These are phyloP conservation scores for Zhuqinia jingwanae DNA, from an alignment of 2,888 invertebrate species.

Conservation along the genomic window DNA sequence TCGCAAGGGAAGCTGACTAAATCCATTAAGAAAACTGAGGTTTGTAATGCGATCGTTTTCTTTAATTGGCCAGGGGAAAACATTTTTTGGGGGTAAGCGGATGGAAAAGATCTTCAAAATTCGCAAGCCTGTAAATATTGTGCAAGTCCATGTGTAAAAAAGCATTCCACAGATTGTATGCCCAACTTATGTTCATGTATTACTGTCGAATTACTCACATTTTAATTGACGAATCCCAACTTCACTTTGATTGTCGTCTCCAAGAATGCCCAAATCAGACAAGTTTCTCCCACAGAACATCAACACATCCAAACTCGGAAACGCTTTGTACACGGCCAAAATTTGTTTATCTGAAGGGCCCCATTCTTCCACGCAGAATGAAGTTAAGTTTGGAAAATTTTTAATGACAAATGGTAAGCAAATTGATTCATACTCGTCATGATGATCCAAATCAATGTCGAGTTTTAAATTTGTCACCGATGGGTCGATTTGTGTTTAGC, in stretches of 20 bases:
- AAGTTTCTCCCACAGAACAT: constrained; percentile 66
- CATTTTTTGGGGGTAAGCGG: constrained; percentile 62
- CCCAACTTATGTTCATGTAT: not conserved
- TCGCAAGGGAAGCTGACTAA: constrained; percentile 43
- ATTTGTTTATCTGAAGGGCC: constrained; percentile 49
- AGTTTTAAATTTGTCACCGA: constrained; percentile 23
- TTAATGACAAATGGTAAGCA: constrained; percentile 22
- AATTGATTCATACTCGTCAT: constrained; percentile 43
- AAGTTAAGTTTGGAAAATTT: constrained; percentile 56
- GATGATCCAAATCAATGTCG: constrained; percentile 58
- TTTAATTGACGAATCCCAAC: constrained; percentile 24
- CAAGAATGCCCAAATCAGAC: constrained; percentile 49
- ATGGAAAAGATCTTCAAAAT: constrained; percentile 57
- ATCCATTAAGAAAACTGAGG: constrained; percentile 45
- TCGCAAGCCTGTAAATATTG: constrained; percentile 21
- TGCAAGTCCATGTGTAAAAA: not conserved
- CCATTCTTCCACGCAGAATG: constrained; percentile 59
- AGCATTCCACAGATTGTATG: not conserved
- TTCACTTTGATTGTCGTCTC: not conserved
- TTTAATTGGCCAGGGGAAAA: constrained; percentile 62
- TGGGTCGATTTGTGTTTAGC: constrained; percentile 37
- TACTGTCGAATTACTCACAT: not conserved
- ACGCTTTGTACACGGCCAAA: constrained; percentile 44
- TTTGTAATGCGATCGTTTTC: constrained; percentile 57
- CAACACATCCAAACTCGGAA: constrained; percentile 27